These are phyloP conservation scores for Parnassius orleans DNA, from an alignment of 2,888 invertebrate genomes.

Conservation along the genomic window DNA sequence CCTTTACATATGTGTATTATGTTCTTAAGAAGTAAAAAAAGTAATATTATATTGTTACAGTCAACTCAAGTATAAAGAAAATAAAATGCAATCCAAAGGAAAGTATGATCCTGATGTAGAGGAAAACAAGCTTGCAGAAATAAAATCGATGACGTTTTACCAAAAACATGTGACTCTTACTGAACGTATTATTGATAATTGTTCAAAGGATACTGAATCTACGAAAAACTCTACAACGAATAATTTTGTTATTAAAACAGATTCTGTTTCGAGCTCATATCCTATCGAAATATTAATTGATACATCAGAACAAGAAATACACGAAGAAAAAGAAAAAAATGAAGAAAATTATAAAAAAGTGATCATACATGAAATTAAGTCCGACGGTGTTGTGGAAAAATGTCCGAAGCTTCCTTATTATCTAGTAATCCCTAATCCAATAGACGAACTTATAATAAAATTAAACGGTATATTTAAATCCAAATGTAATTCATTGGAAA, in stretches of 20 bases:
- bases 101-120: constrained; percentile 2
- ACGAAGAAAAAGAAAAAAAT: not conserved
- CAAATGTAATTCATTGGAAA: not conserved
- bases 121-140: not conserved
- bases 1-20: not conserved
- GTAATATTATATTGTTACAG: constrained; percentile 23
- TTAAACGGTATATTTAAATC: not conserved
- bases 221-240: constrained; percentile 4
- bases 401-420: not conserved
- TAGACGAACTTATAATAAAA: not conserved
- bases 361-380: not conserved
- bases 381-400: not conserved
- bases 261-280: constrained; percentile 5
- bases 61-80: constrained; percentile 10
- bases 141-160: not conserved
- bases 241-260: constrained; percentile 2
- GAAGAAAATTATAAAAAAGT: not conserved
- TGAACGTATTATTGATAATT: constrained; percentile 3
- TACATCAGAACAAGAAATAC: not conserved
- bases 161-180: not conserved
- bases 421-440: not conserved
- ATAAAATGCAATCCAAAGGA: constrained; percentile 18
- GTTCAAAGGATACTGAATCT: not conserved
- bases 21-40: constrained; percentile 11
- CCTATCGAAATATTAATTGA: constrained; percentile 16